Conservation (phyloP, 2,888 invertebrate species). For the Acrocyrtus sp. region DNA sequence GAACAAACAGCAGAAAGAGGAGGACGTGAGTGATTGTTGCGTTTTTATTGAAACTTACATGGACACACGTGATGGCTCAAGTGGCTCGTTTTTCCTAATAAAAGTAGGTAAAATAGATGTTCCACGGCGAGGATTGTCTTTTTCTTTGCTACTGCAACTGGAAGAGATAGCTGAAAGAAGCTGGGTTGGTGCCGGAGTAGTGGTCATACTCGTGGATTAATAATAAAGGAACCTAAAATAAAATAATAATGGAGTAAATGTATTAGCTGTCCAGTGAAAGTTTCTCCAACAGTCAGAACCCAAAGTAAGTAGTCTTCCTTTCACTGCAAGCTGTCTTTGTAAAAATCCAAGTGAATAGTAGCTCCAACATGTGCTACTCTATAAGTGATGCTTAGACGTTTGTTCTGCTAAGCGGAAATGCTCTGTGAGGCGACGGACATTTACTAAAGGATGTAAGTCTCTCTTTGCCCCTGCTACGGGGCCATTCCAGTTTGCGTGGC, state of each 20-base stretch:
- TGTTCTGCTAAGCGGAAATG: too few relatives aligned
- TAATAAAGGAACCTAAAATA: not conserved
- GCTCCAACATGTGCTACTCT: too few relatives aligned
- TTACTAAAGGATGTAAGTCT: not conserved
- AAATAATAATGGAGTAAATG: not conserved
- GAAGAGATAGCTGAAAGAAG: not conserved
- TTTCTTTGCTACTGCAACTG: not conserved
- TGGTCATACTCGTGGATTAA: not conserved
- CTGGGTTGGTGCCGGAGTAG: not conserved
- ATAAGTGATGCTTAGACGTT: too few relatives aligned
- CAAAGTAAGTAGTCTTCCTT: not conserved
- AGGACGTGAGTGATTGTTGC: slow-evolving; percentile 31
- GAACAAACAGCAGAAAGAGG: too few relatives aligned
- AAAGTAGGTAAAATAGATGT: not conserved
- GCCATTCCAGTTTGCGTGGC: too few relatives aligned
- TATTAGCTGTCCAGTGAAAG: not conserved
- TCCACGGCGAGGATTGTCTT: not conserved
- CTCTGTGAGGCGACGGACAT: not conserved
- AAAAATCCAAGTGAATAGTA: too few relatives aligned
- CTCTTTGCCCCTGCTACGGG: not conserved
- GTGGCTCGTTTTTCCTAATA: not conserved
- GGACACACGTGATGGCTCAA: slow-evolving; percentile 5
- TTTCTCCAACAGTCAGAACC: not conserved
- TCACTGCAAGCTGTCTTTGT: too few relatives aligned
- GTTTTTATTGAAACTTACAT: slow-evolving; percentile 23